Conservation (phyloP, 2,113 vertebrate genomes). For the Melanotaenia duboulayi region DNA sequence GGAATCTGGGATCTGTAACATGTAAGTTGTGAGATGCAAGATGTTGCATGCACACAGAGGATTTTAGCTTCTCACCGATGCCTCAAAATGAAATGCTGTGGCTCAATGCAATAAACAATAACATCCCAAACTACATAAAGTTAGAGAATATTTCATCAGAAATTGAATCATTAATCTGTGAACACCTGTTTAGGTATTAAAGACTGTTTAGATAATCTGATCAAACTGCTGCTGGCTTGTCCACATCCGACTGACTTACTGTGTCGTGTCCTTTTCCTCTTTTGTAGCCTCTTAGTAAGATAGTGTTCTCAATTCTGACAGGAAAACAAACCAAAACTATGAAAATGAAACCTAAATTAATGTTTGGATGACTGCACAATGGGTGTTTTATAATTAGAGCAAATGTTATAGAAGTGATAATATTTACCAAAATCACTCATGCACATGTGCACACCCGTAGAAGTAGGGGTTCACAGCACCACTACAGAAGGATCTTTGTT, state of each 20-base stretch:
- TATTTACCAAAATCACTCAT: conserved; percentile 11
- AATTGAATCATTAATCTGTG: background rate
- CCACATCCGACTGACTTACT: background rate
- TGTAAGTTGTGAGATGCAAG: too few relatives aligned
- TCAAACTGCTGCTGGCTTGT: background rate
- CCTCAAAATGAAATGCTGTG: background rate
- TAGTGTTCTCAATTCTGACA: background rate
- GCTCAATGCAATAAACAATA: background rate
- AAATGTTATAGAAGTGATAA: conserved; percentile 7
- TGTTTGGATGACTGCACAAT: background rate
- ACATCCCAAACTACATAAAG: background rate
- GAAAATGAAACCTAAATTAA: background rate
- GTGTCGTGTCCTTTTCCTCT: background rate
- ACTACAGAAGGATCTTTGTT: conserved; percentile 79
- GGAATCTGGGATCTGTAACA: too few relatives aligned
- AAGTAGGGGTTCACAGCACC: conserved; percentile 60
- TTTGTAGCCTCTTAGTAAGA: background rate
- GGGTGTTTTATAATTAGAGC: conserved; percentile 9
- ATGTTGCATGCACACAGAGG: too few relatives aligned
- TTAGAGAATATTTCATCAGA: too few relatives aligned
- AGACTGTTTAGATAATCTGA: background rate
- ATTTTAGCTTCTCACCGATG: too few relatives aligned
- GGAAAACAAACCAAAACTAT: background rate
- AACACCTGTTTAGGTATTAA: background rate
- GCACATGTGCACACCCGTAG: conserved; percentile 13